phyloP scores from a whole-genome alignment of 2,113 vertebrate species.

The Oplegnathus fasciatus region DNA sequence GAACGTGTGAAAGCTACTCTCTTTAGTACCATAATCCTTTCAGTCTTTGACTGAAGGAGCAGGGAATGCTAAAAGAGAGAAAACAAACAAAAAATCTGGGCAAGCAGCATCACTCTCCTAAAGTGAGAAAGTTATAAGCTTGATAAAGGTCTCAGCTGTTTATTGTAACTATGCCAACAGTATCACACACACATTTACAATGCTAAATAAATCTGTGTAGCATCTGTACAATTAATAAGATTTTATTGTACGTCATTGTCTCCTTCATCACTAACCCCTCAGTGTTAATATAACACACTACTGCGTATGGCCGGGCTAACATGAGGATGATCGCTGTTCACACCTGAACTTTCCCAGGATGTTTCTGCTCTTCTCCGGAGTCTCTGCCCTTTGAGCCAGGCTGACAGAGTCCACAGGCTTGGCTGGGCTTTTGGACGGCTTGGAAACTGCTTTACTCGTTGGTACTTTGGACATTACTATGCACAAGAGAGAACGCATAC shows the following conservation, averaged over 20 bases:
- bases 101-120: no score
- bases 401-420: neutral
- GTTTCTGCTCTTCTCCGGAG: neutral
- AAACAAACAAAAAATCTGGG: no score
- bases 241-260: no score
- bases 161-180: neutral
- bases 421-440: neutral
- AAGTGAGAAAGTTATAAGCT: neutral
- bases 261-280: neutral
- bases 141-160: neutral
- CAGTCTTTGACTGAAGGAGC: neutral
- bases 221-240: no score
- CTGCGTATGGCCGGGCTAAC: neutral
- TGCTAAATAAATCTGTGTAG: neutral
- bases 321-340: neutral
- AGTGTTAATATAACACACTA: neutral
- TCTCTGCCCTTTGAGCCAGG: neutral
- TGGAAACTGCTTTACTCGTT: neutral
- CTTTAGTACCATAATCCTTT: neutral
- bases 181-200: neutral
- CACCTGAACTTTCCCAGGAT: constrained; percentile 72
- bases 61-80: neutral
- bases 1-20: neutral
- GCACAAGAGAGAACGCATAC: neutral
- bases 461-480: constrained; percentile 5